Conservation (phyloP, 2,888 invertebrate species). For the Formica aserva region DNA sequence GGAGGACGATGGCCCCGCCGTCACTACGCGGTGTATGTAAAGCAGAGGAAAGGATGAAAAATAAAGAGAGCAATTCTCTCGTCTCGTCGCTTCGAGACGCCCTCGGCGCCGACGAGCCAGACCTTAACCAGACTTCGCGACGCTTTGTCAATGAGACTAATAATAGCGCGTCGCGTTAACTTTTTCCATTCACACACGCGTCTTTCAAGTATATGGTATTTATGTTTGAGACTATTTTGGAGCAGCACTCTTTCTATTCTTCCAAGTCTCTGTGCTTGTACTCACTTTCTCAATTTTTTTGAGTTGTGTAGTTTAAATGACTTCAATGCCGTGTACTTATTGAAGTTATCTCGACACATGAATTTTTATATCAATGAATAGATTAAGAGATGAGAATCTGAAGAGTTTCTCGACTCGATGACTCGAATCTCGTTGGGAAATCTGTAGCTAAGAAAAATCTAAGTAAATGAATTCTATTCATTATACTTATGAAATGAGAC, state of each 20-base stretch:
- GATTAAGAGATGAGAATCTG: background rate
- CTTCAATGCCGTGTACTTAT: background rate
- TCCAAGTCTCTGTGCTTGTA: background rate
- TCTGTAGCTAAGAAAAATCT: background rate
- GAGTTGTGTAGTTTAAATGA: background rate
- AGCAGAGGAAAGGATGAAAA: constrained; percentile 56
- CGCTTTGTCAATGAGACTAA: constrained; percentile 50
- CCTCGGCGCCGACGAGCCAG: constrained; percentile 28
- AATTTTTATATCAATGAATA: constrained; percentile 7
- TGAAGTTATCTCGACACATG: background rate
- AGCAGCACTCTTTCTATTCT: constrained; percentile 4
- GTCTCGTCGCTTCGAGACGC: constrained; percentile 33
- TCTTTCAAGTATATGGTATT: background rate
- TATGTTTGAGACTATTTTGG: constrained; percentile 9
- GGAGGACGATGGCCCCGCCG: constrained; percentile 51
- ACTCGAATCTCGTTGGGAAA: background rate
- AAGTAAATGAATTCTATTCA: background rate
- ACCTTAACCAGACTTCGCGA: background rate
- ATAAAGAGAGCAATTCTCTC: constrained; percentile 49
- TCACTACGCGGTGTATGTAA: constrained; percentile 48
- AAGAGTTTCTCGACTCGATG: background rate
- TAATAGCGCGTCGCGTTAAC: constrained; percentile 46
- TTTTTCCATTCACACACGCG: constrained; percentile 11
- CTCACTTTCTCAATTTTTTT: constrained; percentile 1
- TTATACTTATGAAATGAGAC: background rate